A percentile compares a stretch with the other conserved stretches of the same genome.
Conservation (phyloP, 2,888 invertebrate species). For the Caenorhabditis macrosperma region DNA sequence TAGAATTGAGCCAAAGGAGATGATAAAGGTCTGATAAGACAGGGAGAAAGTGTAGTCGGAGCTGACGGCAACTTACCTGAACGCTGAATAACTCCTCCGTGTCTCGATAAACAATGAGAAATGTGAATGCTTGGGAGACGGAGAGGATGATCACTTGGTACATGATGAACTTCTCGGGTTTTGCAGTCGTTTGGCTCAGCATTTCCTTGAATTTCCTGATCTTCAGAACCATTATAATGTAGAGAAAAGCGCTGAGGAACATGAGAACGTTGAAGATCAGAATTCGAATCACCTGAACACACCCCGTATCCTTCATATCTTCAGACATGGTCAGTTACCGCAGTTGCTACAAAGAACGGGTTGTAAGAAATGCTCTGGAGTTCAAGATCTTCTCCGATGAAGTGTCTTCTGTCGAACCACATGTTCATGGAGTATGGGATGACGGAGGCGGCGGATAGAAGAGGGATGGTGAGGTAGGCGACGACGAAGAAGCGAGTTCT, state of each 20-base stretch:
- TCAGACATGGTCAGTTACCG: not conserved
- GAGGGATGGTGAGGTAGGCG: too few species aligned
- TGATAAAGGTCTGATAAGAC: too few species aligned
- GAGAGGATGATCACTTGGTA: not conserved
- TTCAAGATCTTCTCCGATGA: too few species aligned
- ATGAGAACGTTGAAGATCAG: too few species aligned
- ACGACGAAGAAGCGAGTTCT: not conserved
- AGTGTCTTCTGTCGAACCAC: too few species aligned
- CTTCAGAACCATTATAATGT: not conserved
- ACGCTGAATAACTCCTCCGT: too few species aligned
- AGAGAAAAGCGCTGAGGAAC: not conserved
- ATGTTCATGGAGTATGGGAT: too few species aligned
- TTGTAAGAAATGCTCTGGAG: too few species aligned
- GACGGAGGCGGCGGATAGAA: too few species aligned
- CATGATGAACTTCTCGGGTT: not conserved
- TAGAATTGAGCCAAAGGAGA: not conserved
- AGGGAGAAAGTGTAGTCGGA: too few species aligned
- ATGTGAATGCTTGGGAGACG: not conserved
- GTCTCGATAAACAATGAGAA: too few species aligned
- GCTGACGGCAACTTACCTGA: too few species aligned
- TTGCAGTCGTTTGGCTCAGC: not conserved
- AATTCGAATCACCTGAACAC: not conserved
- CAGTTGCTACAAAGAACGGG: not conserved
- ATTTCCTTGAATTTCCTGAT: not conserved
- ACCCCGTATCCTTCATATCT: not conserved